Percentiles rank a stretch among this genome's conserved stretches.
phyloP scores from a whole-genome alignment of 1,140 invertebrate species.

The Caenorhabditis remanei region DNA sequence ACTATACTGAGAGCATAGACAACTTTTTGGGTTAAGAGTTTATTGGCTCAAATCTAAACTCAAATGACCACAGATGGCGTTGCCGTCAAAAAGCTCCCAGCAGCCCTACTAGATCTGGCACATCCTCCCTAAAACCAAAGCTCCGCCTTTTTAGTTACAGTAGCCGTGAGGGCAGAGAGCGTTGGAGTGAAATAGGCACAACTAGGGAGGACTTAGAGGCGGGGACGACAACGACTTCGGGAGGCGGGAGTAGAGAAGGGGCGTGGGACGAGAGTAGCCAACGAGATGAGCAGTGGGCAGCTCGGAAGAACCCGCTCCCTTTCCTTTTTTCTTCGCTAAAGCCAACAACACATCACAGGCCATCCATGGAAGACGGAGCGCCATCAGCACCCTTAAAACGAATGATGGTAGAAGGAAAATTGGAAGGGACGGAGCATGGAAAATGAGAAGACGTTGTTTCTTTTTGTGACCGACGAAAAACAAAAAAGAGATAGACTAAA shows the following conservation, averaged over 20 bases:
- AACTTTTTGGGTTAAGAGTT: too few species aligned
- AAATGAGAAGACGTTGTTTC: slow-evolving; percentile 24
- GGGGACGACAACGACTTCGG: slow-evolving; percentile 1
- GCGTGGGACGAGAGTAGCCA: slow-evolving; percentile 17
- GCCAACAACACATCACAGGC: background rate
- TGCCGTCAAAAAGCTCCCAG: too few species aligned
- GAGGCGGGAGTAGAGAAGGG: slow-evolving; percentile 10
- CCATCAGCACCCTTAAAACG: slow-evolving; percentile 43
- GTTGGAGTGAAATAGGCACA: background rate
- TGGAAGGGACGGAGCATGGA: background rate
- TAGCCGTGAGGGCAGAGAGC: slow-evolving; percentile 12
- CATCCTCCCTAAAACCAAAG: background rate
- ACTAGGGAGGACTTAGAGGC: background rate
- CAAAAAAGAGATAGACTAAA: too few species aligned
- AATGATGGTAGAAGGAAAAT: slow-evolving; percentile 17
- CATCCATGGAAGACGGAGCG: background rate
- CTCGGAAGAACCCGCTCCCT: background rate
- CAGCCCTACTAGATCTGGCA: background rate
- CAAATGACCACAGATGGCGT: too few species aligned
- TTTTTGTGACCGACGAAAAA: background rate
- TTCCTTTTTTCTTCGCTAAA: background rate
- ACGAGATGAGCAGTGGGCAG: slow-evolving; percentile 39
- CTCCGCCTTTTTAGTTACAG: slow-evolving; percentile 34
- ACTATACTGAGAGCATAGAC: background rate
- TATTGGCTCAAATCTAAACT: too few species aligned